Base-by-base conservation (phyloP, 2,113 vertebrate genomes). In the Xiphophorus maculatus region DNA sequence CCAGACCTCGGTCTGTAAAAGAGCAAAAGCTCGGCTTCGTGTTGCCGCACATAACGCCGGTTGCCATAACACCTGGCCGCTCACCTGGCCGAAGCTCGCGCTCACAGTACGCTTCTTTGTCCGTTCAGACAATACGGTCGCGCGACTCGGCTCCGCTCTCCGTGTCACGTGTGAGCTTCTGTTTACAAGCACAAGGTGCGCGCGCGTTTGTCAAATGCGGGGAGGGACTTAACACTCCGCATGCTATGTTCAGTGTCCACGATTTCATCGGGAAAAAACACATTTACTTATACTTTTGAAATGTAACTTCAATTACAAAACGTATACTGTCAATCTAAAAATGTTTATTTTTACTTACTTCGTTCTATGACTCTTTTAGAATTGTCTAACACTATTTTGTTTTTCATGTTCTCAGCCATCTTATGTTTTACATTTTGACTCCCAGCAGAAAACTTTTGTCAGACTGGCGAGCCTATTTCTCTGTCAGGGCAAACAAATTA, bases 171-270 rank as follows among this genome's bases (percentile, higher is more conserved):
- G 92, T 89, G 94, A 89, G 85, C 88, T 84, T 96, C 93, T 97
- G 96, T 98, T 97, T 97, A 97, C 96, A 96, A 96, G 94, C 93
- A 83, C 25, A 77, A 66, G 78, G 63, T 81, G 80, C 90, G 88
- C 85, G 86, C 86, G 91, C 73, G 87, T 83, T 84, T 83, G 88
- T 85, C 86, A 88, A 85, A 90, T 86, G 89, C 86, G 85, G 84
- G 88, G 91, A 72, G 91, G 91, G 88, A 64, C 84, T 89, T 89
- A 82, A 74, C 66, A 29, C 51, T 14, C 28, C 67, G 0, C 14
- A 29, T 71, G 90, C 0, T 32, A 65, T 73, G 3, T 91, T 90
- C 66, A 80, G 0, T 3, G 0, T 14, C 64, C 33, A 1, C 0
- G 15, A 1, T 3, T 9, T 33, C 44, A 67, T 42, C 0, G 76